Base-by-base conservation (phyloP, 2,113 vertebrate species). In the Alosa alosa region DNA sequence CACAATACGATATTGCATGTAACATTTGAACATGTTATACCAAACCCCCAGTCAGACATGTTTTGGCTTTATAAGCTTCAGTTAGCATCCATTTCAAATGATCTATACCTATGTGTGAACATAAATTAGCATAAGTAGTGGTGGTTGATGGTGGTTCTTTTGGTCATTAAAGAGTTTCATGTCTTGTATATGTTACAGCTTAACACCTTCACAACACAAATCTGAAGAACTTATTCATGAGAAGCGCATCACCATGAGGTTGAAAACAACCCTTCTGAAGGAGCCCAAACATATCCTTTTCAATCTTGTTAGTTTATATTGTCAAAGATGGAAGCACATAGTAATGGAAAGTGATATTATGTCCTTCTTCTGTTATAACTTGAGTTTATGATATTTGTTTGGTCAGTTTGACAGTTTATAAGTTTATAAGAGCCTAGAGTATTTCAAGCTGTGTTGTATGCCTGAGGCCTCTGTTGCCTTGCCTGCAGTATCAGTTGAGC, bases 211-310 rank as follows among this genome's bases (percentile, higher is more conserved):
- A 39, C 72, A 39, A 17, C 13, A 4, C 13, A 13, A 78, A 39
- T 78, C 31, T 41, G 72, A 78, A 31, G n/a, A 25, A 39, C 31
- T 11, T 15, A 31, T 78, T 9, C 36, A 13, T 36, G 72, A 0
- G 36, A 22, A 81, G 82, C 75, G 68, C 78, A 87, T 82, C 47
- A 91, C 75, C 86, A 99, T 99, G 98, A 97, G 98, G 86, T 91
- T 99, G 90, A 99, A 99, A 93, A 98, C 95, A 83, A 97, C 97
- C 1, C 93, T 98, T 89, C 92, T 96, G 78, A 99, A 98, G 93
- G 97, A 99, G 92, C 96, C 98, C n/a, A 99, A 98, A 88, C 98
- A 99, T 99, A 99, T 99, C 98, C 97, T 99, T 98, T 96, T 50
- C 45, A 39, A 84, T 64, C 39, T 64, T 8, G 8, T 60, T 8